Evolutionary conservation across 2,113 vertebrate genomes (phyloP).

Genomic region (Nymphicus hollandicus): DNA sequence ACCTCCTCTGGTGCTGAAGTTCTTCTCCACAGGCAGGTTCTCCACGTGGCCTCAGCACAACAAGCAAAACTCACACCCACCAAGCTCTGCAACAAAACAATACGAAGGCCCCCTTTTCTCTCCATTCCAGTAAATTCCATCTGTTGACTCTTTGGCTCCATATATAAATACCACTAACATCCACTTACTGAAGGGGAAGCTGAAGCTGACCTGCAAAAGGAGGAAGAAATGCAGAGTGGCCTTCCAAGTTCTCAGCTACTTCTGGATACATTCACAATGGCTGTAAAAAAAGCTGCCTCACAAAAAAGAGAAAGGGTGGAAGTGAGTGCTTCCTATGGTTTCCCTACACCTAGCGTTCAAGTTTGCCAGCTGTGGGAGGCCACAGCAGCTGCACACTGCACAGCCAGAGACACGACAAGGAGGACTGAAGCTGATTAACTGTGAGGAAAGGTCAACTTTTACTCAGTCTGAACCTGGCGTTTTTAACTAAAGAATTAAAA

Average conservation of each 20-base stretch:
- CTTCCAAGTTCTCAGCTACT: background rate
- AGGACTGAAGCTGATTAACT: background rate
- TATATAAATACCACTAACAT: background rate
- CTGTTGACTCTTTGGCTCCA: background rate
- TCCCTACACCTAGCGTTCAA: background rate
- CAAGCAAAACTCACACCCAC: background rate
- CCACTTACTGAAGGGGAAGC: background rate
- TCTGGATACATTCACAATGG: background rate
- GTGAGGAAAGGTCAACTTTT: background rate
- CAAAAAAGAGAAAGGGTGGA: background rate
- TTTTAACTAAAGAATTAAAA: background rate
- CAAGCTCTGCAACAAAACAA: background rate
- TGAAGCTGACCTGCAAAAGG: background rate
- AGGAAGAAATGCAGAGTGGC: background rate
- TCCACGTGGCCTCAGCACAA: background rate
- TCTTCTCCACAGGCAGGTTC: background rate
- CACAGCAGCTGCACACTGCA: background rate
- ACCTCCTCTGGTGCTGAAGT: background rate
- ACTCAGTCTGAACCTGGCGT: background rate
- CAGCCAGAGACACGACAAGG: accelerated
- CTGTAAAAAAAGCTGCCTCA: background rate
- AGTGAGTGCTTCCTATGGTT: background rate
- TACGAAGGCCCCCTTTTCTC: background rate
- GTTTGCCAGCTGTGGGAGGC: background rate
- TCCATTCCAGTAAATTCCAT: background rate